Percentiles rank a stretch among this genome's conserved stretches.
Evolutionary conservation across 2,113 vertebrate genomes (phyloP).

Genomic region (Gymnobelideus leadbeateri): DNA sequence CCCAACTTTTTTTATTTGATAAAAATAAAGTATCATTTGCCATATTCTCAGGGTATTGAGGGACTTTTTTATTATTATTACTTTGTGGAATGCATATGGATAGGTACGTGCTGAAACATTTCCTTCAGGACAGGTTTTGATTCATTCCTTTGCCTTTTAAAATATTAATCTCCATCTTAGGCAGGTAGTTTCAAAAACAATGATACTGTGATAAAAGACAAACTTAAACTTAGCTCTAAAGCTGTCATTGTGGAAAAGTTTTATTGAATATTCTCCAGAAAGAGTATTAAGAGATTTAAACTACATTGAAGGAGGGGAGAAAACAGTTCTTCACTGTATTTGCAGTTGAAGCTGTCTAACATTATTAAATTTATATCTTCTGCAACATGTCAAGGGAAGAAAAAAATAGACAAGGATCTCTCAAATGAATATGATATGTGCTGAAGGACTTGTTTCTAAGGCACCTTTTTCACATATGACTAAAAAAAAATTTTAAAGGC

Average conservation of each 20-base stretch:
- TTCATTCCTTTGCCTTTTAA: slow-evolving; percentile 47
- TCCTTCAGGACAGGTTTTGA: neutral
- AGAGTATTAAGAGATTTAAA: slow-evolving; percentile 40
- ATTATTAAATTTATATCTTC: slow-evolving; percentile 55
- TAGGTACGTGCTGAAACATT: slow-evolving; percentile 13
- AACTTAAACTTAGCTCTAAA: slow-evolving; percentile 53
- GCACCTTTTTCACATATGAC: slow-evolving; percentile 50
- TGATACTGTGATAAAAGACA: slow-evolving; percentile 30
- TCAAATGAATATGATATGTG: slow-evolving; percentile 37
- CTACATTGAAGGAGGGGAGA: slow-evolving; percentile 15
- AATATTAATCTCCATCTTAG: slow-evolving; percentile 42
- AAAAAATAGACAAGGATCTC: slow-evolving; percentile 48
- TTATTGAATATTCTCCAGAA: slow-evolving; percentile 44
- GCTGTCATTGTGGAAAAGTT: slow-evolving; percentile 44
- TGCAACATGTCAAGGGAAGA: neutral
- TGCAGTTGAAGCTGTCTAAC: slow-evolving; percentile 21
- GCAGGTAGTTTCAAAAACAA: slow-evolving; percentile 47
- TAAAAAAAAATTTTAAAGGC: slow-evolving; percentile 29
- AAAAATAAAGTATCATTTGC: slow-evolving; percentile 26
- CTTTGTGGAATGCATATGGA: slow-evolving; percentile 32
- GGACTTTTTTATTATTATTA: slow-evolving; percentile 28
- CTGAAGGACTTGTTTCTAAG: slow-evolving; percentile 49
- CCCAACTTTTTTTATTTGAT: slow-evolving; percentile 47
- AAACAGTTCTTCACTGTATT: slow-evolving; percentile 36
- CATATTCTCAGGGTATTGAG: slow-evolving; percentile 56